Evolutionary conservation across 2,113 vertebrate species (phyloP), one percentile per base, ranked within the genome.

Genomic region (Spilogale gracilis): DNA sequence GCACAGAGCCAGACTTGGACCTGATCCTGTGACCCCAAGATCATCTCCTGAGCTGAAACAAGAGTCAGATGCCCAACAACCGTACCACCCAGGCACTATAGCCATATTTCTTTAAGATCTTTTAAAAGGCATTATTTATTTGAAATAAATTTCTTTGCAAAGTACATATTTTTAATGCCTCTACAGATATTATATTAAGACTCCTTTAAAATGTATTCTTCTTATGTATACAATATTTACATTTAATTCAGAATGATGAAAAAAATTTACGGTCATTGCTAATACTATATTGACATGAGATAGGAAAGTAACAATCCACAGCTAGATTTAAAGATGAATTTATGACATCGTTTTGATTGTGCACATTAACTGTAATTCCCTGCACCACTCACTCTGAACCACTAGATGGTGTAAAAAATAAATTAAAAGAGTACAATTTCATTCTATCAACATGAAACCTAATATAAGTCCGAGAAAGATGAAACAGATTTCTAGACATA

Each of bases 341-440:
- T 98, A 98, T 98, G 99, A 97, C 98, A 98, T 97, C 98, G 98
- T 98, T 99, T 98, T 98, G 95, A 98, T 96, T 95, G 73, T 83
- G 69, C 32, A 92, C 97, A 98, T 97, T 86, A 60, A 48, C 69
- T 45, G 61, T 97, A 96, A 96, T 96, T 95, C 97, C 97, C 96
- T 99, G 99, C 98, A 99, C 96, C 96, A 97, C 98, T 98, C 98
- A 96, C 92, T 98, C 98, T 98, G 97, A 95, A 91, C 99, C 99
- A 99, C 99, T 99, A 99, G 99, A 99, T 99, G 99, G 99, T 98
- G 99, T 98, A 98, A 98, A 98, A 99, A 98, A 98, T 98, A 80
- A 98, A 98, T 94, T 96, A 95, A 98, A 98, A 98, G 38, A 76
- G 97, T 65, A 83, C 95, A 82, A 91, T 97, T 98, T 96, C 97